phyloP scores from a whole-genome alignment of 2,888 invertebrate species.

The Philopedon plagiatum region DNA sequence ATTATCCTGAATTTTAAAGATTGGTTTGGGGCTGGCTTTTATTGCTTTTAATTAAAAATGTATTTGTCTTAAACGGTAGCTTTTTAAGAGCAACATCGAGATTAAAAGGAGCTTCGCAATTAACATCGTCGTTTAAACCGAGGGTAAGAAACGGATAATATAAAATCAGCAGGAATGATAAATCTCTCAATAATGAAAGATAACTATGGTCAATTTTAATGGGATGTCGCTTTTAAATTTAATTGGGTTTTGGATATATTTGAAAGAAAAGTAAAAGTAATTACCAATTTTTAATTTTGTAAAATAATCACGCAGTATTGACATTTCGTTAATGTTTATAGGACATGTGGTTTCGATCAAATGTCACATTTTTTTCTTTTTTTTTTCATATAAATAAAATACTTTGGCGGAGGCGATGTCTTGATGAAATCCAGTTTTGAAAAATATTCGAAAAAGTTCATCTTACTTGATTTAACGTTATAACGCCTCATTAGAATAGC shows the following conservation, averaged over 20 bases:
- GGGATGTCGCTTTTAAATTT: constrained; percentile 25
- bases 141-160: constrained; percentile 23
- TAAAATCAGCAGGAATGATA: constrained; percentile 36
- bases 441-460: too few relatives aligned
- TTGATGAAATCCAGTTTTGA: too few relatives aligned
- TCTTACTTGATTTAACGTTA: too few relatives aligned
- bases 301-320: too few relatives aligned
- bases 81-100: constrained; percentile 7
- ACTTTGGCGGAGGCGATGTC: too few relatives aligned
- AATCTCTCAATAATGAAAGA: constrained; percentile 39
- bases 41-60: constrained; percentile 33
- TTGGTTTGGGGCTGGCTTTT: not conserved
- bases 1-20: constrained; percentile 16
- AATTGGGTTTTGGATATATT: not conserved
- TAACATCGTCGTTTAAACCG: constrained; percentile 32
- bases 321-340: too few relatives aligned
- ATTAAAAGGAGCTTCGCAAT: constrained; percentile 35
- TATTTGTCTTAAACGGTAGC: constrained; percentile 25
- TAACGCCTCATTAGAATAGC: too few relatives aligned
- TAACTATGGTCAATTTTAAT: constrained; percentile 32
- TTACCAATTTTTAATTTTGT: too few relatives aligned
- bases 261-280: too few relatives aligned
- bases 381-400: too few relatives aligned
- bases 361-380: too few relatives aligned
- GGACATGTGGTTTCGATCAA: too few relatives aligned